phyloP scores from a whole-genome alignment of 2,113 vertebrate species.

The Paradisaea rubra region DNA sequence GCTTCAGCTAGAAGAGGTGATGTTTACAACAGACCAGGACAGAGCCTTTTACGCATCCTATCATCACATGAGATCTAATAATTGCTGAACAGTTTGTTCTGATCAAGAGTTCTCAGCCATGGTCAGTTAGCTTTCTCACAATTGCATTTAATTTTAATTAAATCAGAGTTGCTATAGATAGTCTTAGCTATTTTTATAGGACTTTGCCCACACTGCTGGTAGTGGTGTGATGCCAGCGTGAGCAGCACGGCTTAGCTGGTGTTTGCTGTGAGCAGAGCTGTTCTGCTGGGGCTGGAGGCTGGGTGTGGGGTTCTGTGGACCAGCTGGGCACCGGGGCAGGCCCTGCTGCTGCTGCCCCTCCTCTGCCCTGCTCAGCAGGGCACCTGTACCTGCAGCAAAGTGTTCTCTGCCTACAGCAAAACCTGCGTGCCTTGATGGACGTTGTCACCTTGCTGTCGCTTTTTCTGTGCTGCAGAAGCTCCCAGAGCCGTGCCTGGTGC shows the following conservation, averaged over 20 bases:
- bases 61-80: background rate
- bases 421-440: no score
- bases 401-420: fast-evolving
- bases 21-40: background rate
- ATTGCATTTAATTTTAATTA: background rate
- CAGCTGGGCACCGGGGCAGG: background rate
- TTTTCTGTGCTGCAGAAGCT: background rate
- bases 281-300: background rate
- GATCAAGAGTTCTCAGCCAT: background rate
- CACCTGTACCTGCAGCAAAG: fast-evolving
- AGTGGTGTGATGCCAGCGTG: background rate
- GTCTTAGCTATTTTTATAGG: background rate
- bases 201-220: background rate
- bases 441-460: background rate
- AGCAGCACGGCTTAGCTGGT: background rate
- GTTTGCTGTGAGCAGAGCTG: background rate
- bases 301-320: fast-evolving
- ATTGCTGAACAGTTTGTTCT: background rate
- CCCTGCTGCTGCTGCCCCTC: background rate
- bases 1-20: background rate
- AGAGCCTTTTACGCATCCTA: background rate
- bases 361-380: background rate
- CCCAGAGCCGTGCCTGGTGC: background rate
- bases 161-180: background rate
- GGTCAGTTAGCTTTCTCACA: background rate